These are phyloP conservation scores for Nesidiocoris tenuis DNA, from an alignment of 2,888 invertebrate species.

Conservation along the genomic window DNA sequence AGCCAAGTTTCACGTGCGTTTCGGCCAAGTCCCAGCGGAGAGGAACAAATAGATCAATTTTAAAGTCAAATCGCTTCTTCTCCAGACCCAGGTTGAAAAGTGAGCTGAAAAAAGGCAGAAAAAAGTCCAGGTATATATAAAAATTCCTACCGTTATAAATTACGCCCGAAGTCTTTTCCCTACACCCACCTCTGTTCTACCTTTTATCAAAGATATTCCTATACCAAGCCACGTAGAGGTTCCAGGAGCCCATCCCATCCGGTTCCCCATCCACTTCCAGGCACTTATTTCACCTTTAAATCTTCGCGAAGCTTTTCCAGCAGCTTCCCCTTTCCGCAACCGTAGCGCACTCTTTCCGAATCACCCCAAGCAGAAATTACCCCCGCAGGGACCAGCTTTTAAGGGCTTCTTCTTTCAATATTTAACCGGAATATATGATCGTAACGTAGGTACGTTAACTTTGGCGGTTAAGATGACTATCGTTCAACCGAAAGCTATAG, in stretches of 20 bases:
- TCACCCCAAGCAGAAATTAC: constrained; percentile 34
- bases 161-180: constrained; percentile 13
- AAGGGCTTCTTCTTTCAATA: constrained; percentile 34
- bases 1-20: constrained; percentile 13
- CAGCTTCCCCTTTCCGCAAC: constrained; percentile 22
- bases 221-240: too few species aligned
- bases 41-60: constrained; percentile 35
- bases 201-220: constrained; percentile 36
- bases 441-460: constrained; percentile 21
- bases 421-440: constrained; percentile 35
- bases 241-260: constrained; percentile 19
- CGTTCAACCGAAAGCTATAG: too few species aligned
- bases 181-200: constrained; percentile 16
- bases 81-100: constrained; percentile 4
- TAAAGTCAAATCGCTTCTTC: constrained; percentile 22
- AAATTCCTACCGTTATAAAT: constrained; percentile 35
- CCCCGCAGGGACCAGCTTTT: constrained; percentile 18
- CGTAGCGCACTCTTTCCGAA: constrained; percentile 24
- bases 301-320: constrained; percentile 24
- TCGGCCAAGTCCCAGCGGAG: constrained; percentile 1
- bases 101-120: constrained; percentile 7
- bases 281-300: constrained; percentile 36
- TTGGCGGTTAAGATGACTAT: constrained; percentile 27
- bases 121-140: constrained; percentile 22
- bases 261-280: constrained; percentile 13